phyloP scores from a whole-genome alignment of 2,888 invertebrate genomes.

The Dryobotodes eremita region DNA sequence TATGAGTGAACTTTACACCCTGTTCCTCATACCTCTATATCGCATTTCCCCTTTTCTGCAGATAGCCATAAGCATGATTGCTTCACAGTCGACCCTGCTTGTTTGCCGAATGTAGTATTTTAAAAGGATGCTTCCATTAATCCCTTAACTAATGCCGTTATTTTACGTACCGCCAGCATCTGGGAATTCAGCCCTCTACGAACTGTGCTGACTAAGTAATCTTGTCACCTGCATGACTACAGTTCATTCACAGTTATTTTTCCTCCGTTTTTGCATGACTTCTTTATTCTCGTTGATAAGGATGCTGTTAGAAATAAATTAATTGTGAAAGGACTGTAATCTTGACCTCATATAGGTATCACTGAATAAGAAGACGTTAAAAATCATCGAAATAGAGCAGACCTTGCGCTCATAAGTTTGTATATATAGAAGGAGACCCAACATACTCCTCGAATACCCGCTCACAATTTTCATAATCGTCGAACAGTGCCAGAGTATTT shows the following conservation, averaged over 20 bases:
- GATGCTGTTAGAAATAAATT: neutral
- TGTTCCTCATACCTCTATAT: too few relatives aligned
- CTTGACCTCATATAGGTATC: neutral
- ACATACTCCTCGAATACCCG: slow-evolving; percentile 28
- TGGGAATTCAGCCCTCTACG: too few relatives aligned
- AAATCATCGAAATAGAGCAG: slow-evolving; percentile 13
- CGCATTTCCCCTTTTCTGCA: too few relatives aligned
- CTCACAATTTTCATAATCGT: slow-evolving; percentile 41
- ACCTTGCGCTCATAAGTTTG: slow-evolving; percentile 34
- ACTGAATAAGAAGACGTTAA: neutral
- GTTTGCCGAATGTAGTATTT: neutral
- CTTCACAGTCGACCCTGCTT: neutral
- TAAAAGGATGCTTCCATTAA: too few relatives aligned
- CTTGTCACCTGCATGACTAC: neutral
- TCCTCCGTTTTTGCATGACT: neutral
- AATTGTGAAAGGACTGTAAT: neutral
- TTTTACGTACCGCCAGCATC: neutral
- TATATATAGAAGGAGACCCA: neutral
- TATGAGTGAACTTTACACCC: too few relatives aligned
- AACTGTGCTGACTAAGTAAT: neutral
- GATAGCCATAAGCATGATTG: too few relatives aligned
- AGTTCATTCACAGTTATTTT: neutral
- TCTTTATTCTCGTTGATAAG: neutral
- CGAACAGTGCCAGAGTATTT: slow-evolving; percentile 56
- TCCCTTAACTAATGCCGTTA: neutral